phyloP scores from a whole-genome alignment of 2,113 vertebrate species.

The Laterallus jamaicensis region DNA sequence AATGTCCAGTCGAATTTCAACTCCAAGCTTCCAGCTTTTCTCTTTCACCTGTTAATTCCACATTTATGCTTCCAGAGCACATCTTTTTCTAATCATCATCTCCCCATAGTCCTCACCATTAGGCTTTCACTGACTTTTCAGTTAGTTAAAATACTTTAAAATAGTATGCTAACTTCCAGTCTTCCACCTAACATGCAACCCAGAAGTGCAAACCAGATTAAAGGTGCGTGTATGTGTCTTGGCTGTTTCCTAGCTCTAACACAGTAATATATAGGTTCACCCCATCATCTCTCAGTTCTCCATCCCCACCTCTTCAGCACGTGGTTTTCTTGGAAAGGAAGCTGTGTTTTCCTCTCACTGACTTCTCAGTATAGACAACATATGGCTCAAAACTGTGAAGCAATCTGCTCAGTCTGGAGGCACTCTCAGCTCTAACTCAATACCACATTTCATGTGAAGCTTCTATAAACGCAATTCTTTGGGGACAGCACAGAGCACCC shows the following conservation, averaged over 20 bases:
- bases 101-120: neutral
- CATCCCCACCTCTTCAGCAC: neutral
- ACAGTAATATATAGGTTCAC: neutral
- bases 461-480: neutral
- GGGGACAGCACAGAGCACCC: neutral
- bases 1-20: neutral
- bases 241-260: neutral
- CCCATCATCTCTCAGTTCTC: neutral
- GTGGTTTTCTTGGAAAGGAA: slow-evolving; percentile 41
- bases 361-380: slow-evolving; percentile 57
- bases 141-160: neutral
- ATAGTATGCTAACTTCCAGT: neutral
- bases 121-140: neutral
- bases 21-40: neutral
- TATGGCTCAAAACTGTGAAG: slow-evolving; percentile 51
- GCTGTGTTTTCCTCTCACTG: slow-evolving; percentile 29
- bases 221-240: fast-evolving
- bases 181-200: neutral
- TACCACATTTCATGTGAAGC: neutral
- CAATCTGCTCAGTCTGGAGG: slow-evolving; percentile 56
- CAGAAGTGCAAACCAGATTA: neutral
- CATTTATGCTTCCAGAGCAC: neutral
- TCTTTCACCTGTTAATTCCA: neutral
- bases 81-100: neutral
- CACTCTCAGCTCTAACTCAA: neutral